Evolutionary conservation across 1,140 invertebrate genomes (phyloP).

Genomic region (Eriocheir sinensis): DNA sequence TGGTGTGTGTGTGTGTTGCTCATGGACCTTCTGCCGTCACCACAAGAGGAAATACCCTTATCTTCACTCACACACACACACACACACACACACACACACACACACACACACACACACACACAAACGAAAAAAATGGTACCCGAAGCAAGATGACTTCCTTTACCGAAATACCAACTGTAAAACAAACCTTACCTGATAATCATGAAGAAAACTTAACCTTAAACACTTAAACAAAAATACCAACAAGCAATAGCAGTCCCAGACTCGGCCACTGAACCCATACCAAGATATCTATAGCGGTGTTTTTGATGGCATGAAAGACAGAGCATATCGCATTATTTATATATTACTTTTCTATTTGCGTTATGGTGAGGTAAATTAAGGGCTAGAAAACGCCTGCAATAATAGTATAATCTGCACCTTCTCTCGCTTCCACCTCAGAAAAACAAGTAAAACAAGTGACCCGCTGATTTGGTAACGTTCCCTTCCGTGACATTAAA

Average conservation of each 20-base stretch:
- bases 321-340: no score
- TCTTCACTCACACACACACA: background rate
- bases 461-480: no score
- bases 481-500: no score
- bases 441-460: no score
- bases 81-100: conserved; percentile 22
- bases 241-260: background rate
- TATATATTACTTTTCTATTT: no score
- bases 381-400: no score
- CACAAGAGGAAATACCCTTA: background rate
- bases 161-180: background rate
- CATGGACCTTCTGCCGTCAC: background rate
- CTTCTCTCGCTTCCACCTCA: no score
- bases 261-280: background rate
- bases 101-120: background rate
- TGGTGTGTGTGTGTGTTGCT: background rate
- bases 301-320: no score
- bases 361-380: no score
- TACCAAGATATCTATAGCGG: no score
- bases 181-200: background rate
- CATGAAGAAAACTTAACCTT: background rate
- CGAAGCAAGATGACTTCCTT: no score
- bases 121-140: background rate
- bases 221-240: background rate
- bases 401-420: no score